Percentiles rank a stretch among this genome's conserved stretches.
Conservation (phyloP, 2,888 invertebrate genomes). For the Perdita meconis region DNA sequence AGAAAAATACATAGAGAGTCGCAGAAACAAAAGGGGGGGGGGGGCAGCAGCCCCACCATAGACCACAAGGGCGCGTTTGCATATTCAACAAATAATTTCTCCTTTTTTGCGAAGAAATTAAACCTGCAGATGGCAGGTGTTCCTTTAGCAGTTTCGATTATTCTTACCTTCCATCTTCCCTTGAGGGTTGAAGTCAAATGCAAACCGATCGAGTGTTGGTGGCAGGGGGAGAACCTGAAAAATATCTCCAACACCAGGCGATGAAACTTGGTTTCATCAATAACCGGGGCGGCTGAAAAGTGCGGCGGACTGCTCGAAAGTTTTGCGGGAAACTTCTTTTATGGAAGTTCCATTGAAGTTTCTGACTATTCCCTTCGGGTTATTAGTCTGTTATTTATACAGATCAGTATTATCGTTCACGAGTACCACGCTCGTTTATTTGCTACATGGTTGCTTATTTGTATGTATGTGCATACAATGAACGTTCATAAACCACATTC, state of each 20-base stretch:
- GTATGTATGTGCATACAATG: too few species aligned
- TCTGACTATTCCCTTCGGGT: constrained; percentile 33
- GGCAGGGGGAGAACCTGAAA: constrained; percentile 20
- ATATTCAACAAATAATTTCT: too few species aligned
- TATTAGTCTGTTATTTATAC: constrained; percentile 63
- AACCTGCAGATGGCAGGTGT: constrained; percentile 30
- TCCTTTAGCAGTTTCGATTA: constrained; percentile 21
- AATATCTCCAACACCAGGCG: constrained; percentile 42
- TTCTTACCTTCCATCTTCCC: neutral
- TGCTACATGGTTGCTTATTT: constrained; percentile 8
- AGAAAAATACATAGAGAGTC: too few species aligned
- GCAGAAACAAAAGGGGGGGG: too few species aligned
- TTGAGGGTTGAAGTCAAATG: constrained; percentile 28
- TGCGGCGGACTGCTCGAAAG: constrained; percentile 43
- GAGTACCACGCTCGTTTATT: constrained; percentile 4
- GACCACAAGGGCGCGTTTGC: too few species aligned
- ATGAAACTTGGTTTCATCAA: constrained; percentile 65
- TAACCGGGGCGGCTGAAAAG: constrained; percentile 45
- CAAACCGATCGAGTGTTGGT: constrained; percentile 14
- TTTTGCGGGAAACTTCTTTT: constrained; percentile 54
- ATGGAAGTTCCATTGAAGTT: constrained; percentile 68
- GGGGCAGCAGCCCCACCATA: too few species aligned
- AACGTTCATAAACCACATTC: too few species aligned
- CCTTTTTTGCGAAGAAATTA: neutral
- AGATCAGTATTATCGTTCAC: constrained; percentile 56